phyloP scores from a whole-genome alignment of 2,888 invertebrate species.

The Chaitophorus viminalis region DNA sequence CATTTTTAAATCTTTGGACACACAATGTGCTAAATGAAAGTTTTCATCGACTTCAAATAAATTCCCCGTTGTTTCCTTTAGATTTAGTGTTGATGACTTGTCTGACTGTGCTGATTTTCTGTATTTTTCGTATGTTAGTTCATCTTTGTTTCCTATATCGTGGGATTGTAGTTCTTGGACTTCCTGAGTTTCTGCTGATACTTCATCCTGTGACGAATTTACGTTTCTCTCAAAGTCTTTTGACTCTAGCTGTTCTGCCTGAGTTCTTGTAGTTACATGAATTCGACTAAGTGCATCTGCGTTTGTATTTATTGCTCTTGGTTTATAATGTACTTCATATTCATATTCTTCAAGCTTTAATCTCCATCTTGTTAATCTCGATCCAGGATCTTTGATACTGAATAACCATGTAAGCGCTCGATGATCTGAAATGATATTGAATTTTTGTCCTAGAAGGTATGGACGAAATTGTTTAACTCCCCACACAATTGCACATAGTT shows the following conservation, averaged over 20 bases:
- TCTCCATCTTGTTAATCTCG: conserved; percentile 33
- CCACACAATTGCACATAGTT: conserved; percentile 66
- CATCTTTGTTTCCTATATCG: no score
- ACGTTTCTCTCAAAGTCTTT: no score
- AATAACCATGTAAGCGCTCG: conserved; percentile 49
- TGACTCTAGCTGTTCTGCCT: no score
- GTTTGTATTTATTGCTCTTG: conserved; percentile 37
- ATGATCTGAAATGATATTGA: conserved; percentile 63
- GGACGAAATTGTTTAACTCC: conserved; percentile 65
- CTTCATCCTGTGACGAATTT: no score
- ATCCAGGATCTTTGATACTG: conserved; percentile 55
- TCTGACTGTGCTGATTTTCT: background rate
- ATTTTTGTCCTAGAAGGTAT: conserved; percentile 63
- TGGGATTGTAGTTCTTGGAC: no score
- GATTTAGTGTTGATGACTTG: conserved; percentile 65
- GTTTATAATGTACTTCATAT: no score
- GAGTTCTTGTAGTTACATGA: background rate
- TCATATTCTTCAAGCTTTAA: conserved; percentile 21
- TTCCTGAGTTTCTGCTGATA: no score
- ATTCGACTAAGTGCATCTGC: conserved; percentile 46
- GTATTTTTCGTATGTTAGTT: background rate
- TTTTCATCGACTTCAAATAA: conserved; percentile 70
- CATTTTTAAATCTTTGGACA: conserved; percentile 72
- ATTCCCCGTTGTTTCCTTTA: conserved; percentile 68
- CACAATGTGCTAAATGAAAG: conserved; percentile 72